Evolutionary conservation across 2,797 vertebrate genomes (phyloP).

Genomic region (Lacerta agilis): DNA sequence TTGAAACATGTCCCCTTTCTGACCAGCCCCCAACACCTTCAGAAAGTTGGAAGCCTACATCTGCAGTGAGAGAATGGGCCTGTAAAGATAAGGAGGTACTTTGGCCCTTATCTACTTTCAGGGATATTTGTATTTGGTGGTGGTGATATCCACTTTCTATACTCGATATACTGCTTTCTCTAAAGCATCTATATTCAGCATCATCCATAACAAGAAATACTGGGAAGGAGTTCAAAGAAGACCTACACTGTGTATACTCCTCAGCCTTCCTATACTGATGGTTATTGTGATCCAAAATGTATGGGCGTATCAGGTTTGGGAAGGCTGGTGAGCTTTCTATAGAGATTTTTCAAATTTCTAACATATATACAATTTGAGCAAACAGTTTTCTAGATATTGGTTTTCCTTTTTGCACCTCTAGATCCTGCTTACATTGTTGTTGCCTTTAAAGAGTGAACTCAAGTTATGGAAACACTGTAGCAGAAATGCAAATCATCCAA

Average conservation of each 20-base stretch:
- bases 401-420: conserved; percentile 23
- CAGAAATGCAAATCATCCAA: background rate
- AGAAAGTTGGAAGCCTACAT: no score
- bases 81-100: no score
- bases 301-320: no score
- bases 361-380: background rate
- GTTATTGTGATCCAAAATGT: no score
- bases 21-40: no score
- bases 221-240: background rate
- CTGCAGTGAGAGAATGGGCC: no score
- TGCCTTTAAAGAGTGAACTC: background rate
- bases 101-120: no score
- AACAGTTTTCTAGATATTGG: background rate
- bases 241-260: background rate
- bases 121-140: no score
- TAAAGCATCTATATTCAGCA: background rate
- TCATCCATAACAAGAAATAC: background rate
- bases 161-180: background rate
- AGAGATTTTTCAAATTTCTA: background rate
- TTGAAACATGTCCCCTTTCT: no score
- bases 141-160: no score
- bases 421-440: conserved; percentile 20
- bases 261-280: no score
- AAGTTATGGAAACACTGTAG: background rate
- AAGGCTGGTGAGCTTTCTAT: background rate